These are phyloP conservation scores for Hiodon alosoides DNA, from an alignment of 2,113 vertebrate species.

Conservation along the genomic window DNA sequence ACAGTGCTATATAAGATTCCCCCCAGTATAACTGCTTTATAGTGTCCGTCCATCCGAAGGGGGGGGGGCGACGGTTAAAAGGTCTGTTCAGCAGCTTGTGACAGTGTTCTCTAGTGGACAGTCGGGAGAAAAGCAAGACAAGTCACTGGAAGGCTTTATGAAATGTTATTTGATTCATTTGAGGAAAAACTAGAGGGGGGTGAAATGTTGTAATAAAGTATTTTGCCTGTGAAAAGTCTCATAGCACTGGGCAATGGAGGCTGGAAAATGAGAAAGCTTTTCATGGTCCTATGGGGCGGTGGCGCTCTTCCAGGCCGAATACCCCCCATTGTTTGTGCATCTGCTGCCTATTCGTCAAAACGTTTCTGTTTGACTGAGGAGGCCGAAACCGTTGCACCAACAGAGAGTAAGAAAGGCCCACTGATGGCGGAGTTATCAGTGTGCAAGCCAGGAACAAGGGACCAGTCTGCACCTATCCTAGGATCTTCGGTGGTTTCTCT, in stretches of 20 bases:
- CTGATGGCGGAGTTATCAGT: not conserved
- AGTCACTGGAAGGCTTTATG: no score
- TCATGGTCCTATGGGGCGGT: not conserved
- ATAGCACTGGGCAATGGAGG: constrained; percentile 1
- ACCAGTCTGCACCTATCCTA: no score
- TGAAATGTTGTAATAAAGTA: constrained; percentile 1
- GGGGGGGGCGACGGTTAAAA: no score
- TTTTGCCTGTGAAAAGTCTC: constrained; percentile 8
- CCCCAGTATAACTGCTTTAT: no score
- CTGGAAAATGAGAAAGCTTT: not conserved
- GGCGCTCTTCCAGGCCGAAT: constrained; percentile 15
- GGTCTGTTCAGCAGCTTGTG: no score
- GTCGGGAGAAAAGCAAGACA: no score
- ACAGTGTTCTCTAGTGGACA: no score
- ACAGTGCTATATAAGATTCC: no score
- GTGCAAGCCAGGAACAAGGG: not conserved
- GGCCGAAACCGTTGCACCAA: constrained; percentile 1
- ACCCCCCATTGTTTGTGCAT: constrained; percentile 29
- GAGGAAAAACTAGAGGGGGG: not conserved
- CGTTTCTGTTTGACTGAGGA: constrained; percentile 12
- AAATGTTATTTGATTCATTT: no score
- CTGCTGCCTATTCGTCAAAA: constrained; percentile 19
- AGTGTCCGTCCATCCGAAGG: no score
- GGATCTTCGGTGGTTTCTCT: no score
- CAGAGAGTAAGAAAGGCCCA: not conserved